These are phyloP conservation scores for Balearica regulorum DNA, from an alignment of 2,797 vertebrate genomes.

Conservation along the genomic window DNA sequence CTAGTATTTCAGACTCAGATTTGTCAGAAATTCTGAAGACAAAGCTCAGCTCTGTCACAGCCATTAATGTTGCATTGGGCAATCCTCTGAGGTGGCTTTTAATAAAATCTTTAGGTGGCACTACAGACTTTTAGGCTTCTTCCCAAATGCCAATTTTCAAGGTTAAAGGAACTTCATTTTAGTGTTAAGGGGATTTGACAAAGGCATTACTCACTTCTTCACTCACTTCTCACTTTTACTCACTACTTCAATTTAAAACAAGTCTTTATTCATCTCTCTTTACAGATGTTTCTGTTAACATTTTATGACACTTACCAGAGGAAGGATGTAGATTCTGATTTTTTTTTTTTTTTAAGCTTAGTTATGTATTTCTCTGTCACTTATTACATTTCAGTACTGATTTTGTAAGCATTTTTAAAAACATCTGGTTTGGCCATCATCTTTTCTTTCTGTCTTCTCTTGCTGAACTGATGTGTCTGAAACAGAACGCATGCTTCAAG, in stretches of 20 bases:
- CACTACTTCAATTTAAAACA: conserved; percentile 17
- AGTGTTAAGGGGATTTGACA: background rate
- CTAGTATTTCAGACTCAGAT: background rate
- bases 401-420: background rate
- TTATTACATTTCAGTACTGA: background rate
- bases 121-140: background rate
- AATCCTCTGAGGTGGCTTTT: background rate
- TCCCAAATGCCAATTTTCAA: background rate
- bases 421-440: background rate
- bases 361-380: background rate
- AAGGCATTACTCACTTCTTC: background rate
- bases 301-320: conserved; percentile 15
- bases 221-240: conserved; percentile 49
- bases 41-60: background rate
- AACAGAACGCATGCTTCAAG: background rate
- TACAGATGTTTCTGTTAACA: conserved; percentile 16
- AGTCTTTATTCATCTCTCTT: background rate
- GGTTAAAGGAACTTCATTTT: background rate
- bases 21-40: background rate
- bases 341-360: background rate
- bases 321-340: background rate
- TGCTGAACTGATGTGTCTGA: background rate
- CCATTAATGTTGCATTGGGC: background rate
- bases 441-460: background rate
- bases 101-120: background rate